phyloP scores from a whole-genome alignment of 2,113 vertebrate species.

The Telmatochromis sp. region DNA sequence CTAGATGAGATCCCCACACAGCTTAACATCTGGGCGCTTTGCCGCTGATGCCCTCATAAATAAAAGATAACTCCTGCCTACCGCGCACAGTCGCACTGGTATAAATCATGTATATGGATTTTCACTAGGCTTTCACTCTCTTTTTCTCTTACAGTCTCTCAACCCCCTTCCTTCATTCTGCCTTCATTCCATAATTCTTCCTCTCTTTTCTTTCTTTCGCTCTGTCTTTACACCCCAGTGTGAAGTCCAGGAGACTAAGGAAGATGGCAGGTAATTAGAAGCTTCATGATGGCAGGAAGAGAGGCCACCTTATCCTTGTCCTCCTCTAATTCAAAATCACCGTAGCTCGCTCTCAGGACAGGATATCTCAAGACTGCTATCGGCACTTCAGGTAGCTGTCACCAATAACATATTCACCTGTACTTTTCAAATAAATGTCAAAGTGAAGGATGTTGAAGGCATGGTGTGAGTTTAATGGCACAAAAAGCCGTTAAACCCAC shows the following conservation, averaged over 20 bases:
- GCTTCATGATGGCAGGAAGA: background rate
- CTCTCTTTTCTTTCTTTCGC: background rate
- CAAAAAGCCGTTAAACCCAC: background rate
- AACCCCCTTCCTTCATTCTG: constrained; percentile 26
- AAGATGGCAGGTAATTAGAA: constrained; percentile 66
- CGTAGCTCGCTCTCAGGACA: background rate
- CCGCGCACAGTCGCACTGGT: constrained; percentile 59
- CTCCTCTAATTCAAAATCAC: constrained; percentile 4
- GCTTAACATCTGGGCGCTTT: constrained; percentile 76
- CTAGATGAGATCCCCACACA: constrained; percentile 70
- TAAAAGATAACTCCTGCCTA: constrained; percentile 75
- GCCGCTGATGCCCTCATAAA: constrained; percentile 78
- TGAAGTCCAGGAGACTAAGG: constrained; percentile 13
- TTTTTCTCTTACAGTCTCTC: constrained; percentile 53
- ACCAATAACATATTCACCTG: background rate
- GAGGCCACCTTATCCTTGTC: constrained; percentile 7
- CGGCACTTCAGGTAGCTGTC: background rate
- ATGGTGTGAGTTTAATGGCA: background rate
- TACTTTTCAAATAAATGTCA: background rate
- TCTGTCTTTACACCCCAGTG: constrained; percentile 1
- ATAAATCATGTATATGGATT: constrained; percentile 85
- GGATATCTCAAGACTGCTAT: background rate
- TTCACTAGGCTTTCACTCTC: constrained; percentile 69
- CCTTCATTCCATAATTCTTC: constrained; percentile 38
- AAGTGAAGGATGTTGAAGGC: background rate